These are phyloP conservation scores for Chelonus formosanus DNA, from an alignment of 2,888 invertebrate genomes.

Conservation along the genomic window DNA sequence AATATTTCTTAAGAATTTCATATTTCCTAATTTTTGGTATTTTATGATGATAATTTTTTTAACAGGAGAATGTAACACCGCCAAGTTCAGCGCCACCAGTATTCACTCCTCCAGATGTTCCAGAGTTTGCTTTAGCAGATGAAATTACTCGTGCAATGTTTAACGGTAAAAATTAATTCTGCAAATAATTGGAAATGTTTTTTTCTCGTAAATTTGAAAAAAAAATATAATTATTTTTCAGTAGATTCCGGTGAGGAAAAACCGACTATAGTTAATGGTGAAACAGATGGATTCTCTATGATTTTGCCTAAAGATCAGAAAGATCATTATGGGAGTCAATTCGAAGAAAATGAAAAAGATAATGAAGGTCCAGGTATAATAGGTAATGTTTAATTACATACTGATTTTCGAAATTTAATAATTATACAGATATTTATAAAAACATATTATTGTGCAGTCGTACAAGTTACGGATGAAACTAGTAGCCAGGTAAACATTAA, in stretches of 20 bases:
- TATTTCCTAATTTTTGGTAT: conserved; percentile 27
- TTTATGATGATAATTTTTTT: conserved; percentile 17
- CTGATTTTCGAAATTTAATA: background rate
- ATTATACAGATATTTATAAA: too few species aligned
- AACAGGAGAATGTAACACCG: conserved; percentile 76
- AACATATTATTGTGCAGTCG: conserved; percentile 49
- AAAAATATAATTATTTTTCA: background rate
- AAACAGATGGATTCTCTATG: conserved; percentile 72
- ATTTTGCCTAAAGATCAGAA: conserved; percentile 77
- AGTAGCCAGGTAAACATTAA: conserved; percentile 55
- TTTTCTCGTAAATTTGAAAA: too few species aligned
- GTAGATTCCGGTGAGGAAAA: conserved; percentile 38
- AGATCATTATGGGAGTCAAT: conserved; percentile 79
- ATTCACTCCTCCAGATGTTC: conserved; percentile 77
- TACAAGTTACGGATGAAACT: conserved; percentile 58
- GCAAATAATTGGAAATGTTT: background rate
- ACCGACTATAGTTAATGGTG: conserved; percentile 48
- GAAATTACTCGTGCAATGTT: conserved; percentile 51
- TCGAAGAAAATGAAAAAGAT: conserved; percentile 64
- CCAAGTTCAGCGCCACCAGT: conserved; percentile 80
- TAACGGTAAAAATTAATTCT: conserved; percentile 46
- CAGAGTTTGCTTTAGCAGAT: conserved; percentile 66
- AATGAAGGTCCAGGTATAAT: conserved; percentile 56
- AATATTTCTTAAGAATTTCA: conserved; percentile 6
- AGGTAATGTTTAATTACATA: conserved; percentile 46